Evolutionary conservation across 2,888 invertebrate species (phyloP).

Genomic region (Pyrgus malvae): DNA sequence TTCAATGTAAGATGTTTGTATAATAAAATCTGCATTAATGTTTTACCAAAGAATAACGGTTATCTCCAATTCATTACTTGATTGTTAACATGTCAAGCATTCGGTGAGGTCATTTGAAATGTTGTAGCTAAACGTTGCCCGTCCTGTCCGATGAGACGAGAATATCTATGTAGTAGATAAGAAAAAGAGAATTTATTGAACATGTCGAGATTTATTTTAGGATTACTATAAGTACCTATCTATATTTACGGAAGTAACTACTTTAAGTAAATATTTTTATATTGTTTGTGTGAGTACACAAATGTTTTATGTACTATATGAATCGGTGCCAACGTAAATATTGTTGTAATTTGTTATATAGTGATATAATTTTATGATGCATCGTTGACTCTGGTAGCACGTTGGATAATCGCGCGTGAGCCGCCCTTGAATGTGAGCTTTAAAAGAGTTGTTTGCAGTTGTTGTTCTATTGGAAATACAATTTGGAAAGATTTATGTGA

Average conservation of each 20-base stretch:
- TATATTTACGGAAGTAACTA: slow-evolving; percentile 70
- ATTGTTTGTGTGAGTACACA: slow-evolving; percentile 70
- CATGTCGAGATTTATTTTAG: slow-evolving; percentile 77
- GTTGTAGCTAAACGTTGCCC: slow-evolving; percentile 36
- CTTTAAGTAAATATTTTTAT: slow-evolving; percentile 78
- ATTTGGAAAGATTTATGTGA: slow-evolving; percentile 61
- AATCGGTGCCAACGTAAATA: slow-evolving; percentile 80
- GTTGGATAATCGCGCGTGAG: slow-evolving; percentile 42
- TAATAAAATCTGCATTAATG: slow-evolving; percentile 21
- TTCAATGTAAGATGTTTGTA: slow-evolving; percentile 18
- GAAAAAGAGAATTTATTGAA: slow-evolving; percentile 71
- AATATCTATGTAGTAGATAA: slow-evolving; percentile 65
- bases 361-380: slow-evolving; percentile 75
- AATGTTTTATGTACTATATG: slow-evolving; percentile 74
- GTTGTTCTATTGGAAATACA: slow-evolving; percentile 79
- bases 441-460: slow-evolving; percentile 75
- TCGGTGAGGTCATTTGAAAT: slow-evolving; percentile 19
- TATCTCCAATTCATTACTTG: slow-evolving; percentile 21
- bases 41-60: slow-evolving; percentile 50
- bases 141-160: slow-evolving; percentile 54
- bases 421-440: slow-evolving; percentile 56
- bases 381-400: slow-evolving; percentile 72
- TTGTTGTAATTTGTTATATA: slow-evolving; percentile 81
- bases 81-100: slow-evolving; percentile 13
- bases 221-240: slow-evolving; percentile 56